These are phyloP conservation scores for Pomacea canaliculata DNA, from an alignment of 2,888 invertebrate species.

Conservation along the genomic window DNA sequence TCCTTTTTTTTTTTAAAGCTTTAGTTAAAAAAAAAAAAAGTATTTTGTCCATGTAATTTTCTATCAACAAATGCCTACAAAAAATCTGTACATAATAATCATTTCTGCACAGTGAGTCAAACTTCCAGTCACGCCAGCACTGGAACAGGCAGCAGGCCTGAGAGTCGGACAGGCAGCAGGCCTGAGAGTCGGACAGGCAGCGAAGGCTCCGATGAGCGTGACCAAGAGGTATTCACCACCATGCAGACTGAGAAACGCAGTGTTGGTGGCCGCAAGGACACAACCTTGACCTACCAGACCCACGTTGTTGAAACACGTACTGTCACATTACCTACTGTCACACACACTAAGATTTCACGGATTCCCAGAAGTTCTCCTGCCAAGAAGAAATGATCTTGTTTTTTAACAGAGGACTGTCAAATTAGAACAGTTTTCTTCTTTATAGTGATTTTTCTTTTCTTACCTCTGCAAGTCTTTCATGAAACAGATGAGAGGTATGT, in stretches of 20 bases:
- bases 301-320: slow-evolving; percentile 59
- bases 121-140: slow-evolving; percentile 83
- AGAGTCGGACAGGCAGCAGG: slow-evolving; percentile 89
- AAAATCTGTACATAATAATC: too few relatives aligned
- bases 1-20: too few relatives aligned
- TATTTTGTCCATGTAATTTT: too few relatives aligned
- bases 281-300: slow-evolving; percentile 66
- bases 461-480: slow-evolving; percentile 10
- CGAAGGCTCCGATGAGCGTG: slow-evolving; percentile 72
- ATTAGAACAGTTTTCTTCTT: background rate
- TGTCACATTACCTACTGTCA: slow-evolving; percentile 44
- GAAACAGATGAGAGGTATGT: background rate
- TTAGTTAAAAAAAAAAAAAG: too few relatives aligned
- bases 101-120: slow-evolving; percentile 44
- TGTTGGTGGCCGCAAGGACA: slow-evolving; percentile 61
- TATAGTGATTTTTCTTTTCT: background rate
- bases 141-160: slow-evolving; percentile 78
- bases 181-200: slow-evolving; percentile 95
- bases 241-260: slow-evolving; percentile 60
- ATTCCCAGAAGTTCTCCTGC: slow-evolving; percentile 58
- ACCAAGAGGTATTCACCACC: slow-evolving; percentile 66
- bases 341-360: slow-evolving; percentile 55
- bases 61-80: too few relatives aligned
- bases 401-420: background rate
- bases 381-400: slow-evolving; percentile 34